Evolutionary conservation across 2,888 invertebrate species (phyloP).

Genomic region (Drosophila eohydei): DNA sequence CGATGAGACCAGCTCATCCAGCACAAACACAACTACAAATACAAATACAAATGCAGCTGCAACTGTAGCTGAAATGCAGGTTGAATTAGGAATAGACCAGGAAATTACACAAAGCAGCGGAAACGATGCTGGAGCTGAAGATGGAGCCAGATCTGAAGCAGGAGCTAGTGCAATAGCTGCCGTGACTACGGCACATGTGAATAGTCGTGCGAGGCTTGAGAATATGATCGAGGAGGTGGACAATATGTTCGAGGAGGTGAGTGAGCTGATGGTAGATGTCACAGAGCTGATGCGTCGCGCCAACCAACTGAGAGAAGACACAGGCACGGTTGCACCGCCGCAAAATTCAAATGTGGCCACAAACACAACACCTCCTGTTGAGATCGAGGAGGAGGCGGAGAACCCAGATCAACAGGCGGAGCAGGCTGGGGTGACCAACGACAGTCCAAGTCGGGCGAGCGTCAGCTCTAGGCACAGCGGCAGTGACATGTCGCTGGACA

Average conservation of each 20-base stretch:
- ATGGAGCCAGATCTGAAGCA: not conserved
- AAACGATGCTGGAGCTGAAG: not conserved
- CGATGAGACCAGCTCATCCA: slow-evolving; percentile 36
- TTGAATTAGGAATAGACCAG: not conserved
- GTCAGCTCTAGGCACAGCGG: slow-evolving; percentile 32
- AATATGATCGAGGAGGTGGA: slow-evolving; percentile 50
- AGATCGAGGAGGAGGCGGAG: slow-evolving; percentile 2
- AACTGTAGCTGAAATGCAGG: slow-evolving; percentile 23
- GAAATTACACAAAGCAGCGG: not conserved
- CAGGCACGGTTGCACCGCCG: not conserved
- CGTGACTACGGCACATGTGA: slow-evolving; percentile 20
- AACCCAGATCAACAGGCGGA: not conserved
- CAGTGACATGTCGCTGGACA: slow-evolving; percentile 70
- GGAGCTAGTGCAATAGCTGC: slow-evolving; percentile 24
- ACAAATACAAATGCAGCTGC: slow-evolving; percentile 2
- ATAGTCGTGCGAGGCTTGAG: slow-evolving; percentile 32
- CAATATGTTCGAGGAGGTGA: slow-evolving; percentile 49
- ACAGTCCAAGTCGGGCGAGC: slow-evolving; percentile 29
- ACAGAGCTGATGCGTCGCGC: slow-evolving; percentile 42
- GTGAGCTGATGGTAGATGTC: slow-evolving; percentile 47
- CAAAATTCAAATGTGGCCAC: not conserved
- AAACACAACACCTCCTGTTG: slow-evolving; percentile 4
- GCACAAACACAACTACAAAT: slow-evolving; percentile 2
- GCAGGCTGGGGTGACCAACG: slow-evolving; percentile 2
- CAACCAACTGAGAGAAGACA: slow-evolving; percentile 31